Conservation (phyloP, 2,888 invertebrate species). For the Drosophila anceps region DNA sequence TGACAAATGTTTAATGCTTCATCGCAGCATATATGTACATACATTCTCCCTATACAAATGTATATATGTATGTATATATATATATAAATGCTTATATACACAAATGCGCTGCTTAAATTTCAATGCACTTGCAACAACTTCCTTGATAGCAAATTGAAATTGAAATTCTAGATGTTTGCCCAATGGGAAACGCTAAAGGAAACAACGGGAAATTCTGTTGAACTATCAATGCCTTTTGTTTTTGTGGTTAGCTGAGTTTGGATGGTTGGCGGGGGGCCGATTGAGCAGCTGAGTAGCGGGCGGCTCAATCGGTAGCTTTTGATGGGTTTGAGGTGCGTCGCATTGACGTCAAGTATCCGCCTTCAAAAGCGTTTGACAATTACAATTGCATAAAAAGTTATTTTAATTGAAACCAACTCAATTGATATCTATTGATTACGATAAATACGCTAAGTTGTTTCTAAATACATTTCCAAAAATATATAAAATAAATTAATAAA, state of each 20-base stretch:
- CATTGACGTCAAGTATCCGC: conserved; percentile 45
- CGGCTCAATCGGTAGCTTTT: conserved; percentile 24
- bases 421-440: neutral
- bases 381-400: conserved; percentile 26
- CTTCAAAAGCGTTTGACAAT: conserved; percentile 13
- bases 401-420: conserved; percentile 8
- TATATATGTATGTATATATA: neutral
- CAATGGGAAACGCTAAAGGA: conserved; percentile 54
- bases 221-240: conserved; percentile 35
- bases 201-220: conserved; percentile 52
- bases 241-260: conserved; percentile 47
- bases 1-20: conserved; percentile 41
- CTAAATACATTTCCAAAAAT: neutral
- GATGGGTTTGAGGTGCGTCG: conserved; percentile 46
- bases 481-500: neutral
- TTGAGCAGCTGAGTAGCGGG: neutral
- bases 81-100: conserved; percentile 18
- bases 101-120: conserved; percentile 40
- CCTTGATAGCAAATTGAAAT: conserved; percentile 71
- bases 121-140: conserved; percentile 70
- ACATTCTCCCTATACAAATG: neutral
- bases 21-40: conserved; percentile 26
- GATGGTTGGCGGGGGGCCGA: neutral
- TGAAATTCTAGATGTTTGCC: conserved; percentile 74
- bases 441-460: neutral